phyloP scores from a whole-genome alignment of 2,888 invertebrate genomes.

The Dione vanillae region DNA sequence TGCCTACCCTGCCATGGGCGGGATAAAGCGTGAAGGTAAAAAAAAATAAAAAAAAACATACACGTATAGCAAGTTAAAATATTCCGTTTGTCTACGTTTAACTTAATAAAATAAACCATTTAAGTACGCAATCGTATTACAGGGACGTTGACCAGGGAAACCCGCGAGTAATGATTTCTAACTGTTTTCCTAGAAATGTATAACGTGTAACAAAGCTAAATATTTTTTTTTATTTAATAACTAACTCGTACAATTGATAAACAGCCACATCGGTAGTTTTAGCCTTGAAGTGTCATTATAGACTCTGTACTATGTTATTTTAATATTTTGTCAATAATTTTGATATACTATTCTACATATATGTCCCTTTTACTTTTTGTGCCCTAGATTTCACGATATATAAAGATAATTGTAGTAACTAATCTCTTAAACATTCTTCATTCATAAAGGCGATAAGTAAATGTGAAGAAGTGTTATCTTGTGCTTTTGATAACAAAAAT shows the following conservation, averaged over 20 bases:
- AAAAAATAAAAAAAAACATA: too few species aligned
- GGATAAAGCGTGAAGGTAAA: background rate
- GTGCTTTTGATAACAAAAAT: too few species aligned
- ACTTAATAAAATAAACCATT: conserved; percentile 10
- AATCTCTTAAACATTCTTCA: too few species aligned
- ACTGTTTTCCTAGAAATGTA: conserved; percentile 17
- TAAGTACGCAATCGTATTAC: conserved; percentile 21
- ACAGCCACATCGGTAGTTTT: background rate
- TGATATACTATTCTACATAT: too few species aligned
- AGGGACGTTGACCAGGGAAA: conserved; percentile 22
- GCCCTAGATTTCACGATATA: too few species aligned
- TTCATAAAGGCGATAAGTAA: background rate
- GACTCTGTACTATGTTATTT: background rate
- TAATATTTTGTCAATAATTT: background rate
- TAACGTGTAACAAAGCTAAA: background rate
- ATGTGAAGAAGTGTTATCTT: too few species aligned
- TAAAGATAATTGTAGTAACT: too few species aligned
- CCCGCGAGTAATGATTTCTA: conserved; percentile 33
- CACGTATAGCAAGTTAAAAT: background rate
- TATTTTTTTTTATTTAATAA: background rate
- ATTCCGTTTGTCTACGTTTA: conserved; percentile 8
- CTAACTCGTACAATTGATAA: background rate
- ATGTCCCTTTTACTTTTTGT: too few species aligned
- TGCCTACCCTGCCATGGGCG: background rate
- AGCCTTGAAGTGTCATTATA: too few species aligned